phyloP scores from a whole-genome alignment of 2,113 vertebrate genomes.

The Sula dactylatra region DNA sequence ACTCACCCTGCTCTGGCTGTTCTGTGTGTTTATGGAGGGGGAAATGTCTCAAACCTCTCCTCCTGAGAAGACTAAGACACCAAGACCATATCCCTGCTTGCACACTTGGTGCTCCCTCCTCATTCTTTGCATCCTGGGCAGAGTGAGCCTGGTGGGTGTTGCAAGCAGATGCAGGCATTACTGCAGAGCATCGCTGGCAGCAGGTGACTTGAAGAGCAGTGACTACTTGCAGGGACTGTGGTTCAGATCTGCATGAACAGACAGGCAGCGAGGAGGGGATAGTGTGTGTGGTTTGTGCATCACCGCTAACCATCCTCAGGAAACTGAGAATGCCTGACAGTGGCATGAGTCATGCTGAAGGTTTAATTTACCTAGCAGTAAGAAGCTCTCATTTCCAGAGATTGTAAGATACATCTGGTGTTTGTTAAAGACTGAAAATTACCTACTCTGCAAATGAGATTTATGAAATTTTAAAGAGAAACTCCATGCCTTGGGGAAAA shows the following conservation, averaged over 20 bases:
- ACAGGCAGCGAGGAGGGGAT: not conserved
- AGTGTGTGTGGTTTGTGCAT: not conserved
- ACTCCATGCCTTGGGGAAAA: not conserved
- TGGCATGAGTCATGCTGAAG: not conserved
- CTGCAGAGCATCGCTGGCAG: not conserved
- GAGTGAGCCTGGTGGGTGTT: not conserved
- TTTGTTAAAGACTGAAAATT: not conserved
- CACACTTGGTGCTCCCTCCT: fast-evolving
- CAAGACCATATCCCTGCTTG: not conserved
- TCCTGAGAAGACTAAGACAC: not conserved
- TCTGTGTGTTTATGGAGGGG: not conserved
- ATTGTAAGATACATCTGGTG: not conserved
- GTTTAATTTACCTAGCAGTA: not conserved
- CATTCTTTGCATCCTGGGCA: not conserved
- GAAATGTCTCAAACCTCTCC: not conserved
- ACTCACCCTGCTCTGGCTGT: not conserved
- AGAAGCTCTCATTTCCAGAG: not conserved
- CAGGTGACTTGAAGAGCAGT: not conserved
- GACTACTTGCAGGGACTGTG: not conserved
- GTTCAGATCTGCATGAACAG: not conserved
- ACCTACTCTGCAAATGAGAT: not conserved
- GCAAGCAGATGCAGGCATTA: not conserved
- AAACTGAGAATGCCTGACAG: not conserved
- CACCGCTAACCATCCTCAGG: not conserved
- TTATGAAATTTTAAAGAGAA: not conserved